Conservation (phyloP, 1,140 invertebrate species). For the Contarinia nasturtii region DNA sequence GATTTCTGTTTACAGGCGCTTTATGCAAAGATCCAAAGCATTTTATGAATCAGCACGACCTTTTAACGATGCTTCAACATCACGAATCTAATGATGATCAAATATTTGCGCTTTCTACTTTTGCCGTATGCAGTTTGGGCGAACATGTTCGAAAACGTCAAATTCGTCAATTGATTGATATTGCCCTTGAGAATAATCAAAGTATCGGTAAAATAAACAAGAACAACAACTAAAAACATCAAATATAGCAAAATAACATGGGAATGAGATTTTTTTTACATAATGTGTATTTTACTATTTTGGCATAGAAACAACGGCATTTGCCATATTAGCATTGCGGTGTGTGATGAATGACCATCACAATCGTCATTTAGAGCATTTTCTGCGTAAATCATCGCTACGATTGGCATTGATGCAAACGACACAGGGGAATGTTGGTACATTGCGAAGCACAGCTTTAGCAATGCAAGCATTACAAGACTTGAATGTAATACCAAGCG, state of each 20-base stretch:
- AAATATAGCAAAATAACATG: too few relatives aligned
- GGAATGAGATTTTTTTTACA: neutral
- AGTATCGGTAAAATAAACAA: slow-evolving; percentile 36
- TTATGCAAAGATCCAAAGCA: slow-evolving; percentile 63
- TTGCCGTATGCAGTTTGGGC: slow-evolving; percentile 57
- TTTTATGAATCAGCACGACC: slow-evolving; percentile 56
- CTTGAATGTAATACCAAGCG: slow-evolving; percentile 36
- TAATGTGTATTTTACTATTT: slow-evolving; percentile 1
- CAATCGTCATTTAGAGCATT: slow-evolving; percentile 57
- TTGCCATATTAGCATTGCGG: slow-evolving; percentile 61
- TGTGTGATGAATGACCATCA: slow-evolving; percentile 71
- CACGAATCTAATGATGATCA: slow-evolving; percentile 49
- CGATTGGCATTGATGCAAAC: slow-evolving; percentile 55
- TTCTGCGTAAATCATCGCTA: slow-evolving; percentile 49
- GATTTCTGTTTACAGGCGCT: slow-evolving; percentile 16
- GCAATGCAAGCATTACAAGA: slow-evolving; percentile 60
- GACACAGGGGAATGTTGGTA: slow-evolving; percentile 61
- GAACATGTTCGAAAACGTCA: slow-evolving; percentile 60
- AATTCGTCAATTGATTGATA: slow-evolving; percentile 52
- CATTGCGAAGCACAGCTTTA: slow-evolving; percentile 56
- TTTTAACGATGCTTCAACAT: slow-evolving; percentile 49
- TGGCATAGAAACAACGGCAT: slow-evolving; percentile 54
- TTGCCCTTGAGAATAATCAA: slow-evolving; percentile 54
- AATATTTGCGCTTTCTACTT: slow-evolving; percentile 42
- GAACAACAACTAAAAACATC: neutral